A percentile compares a stretch with the other conserved stretches of the same genome.
These are phyloP conservation scores for Ophraella communa DNA, from an alignment of 2,888 invertebrate species.

Conservation along the genomic window DNA sequence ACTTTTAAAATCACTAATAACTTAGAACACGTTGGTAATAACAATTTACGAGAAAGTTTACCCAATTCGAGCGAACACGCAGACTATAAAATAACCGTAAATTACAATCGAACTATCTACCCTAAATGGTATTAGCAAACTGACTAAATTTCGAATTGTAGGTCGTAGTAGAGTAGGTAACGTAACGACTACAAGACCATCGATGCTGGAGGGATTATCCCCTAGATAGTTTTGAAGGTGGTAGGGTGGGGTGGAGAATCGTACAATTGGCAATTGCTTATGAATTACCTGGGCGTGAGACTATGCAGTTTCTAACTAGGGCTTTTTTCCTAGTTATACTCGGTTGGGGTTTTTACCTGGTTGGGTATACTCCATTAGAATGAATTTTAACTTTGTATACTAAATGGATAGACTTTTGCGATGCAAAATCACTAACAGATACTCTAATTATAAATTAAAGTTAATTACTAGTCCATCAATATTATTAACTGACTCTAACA, in stretches of 20 bases:
- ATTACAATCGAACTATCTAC: slow-evolving; percentile 20
- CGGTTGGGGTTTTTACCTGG: slow-evolving; percentile 21
- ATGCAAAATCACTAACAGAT: too few species aligned
- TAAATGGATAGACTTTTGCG: too few species aligned
- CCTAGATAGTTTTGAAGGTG: slow-evolving; percentile 14
- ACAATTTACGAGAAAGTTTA: too few species aligned
- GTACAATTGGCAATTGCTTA: slow-evolving; percentile 38
- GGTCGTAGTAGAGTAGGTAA: too few species aligned
- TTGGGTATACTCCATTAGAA: too few species aligned
- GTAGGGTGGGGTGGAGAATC: slow-evolving; percentile 29
- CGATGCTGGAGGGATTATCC: slow-evolving; percentile 14
- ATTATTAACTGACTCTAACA: too few species aligned
- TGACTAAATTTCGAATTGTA: slow-evolving; percentile 25
- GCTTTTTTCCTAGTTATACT: slow-evolving; percentile 35
- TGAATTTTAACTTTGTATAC: too few species aligned
- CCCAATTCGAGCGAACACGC: too few species aligned
- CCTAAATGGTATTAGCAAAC: slow-evolving; percentile 25
- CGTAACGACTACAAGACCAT: slow-evolving; percentile 8
- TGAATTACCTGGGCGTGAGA: slow-evolving; percentile 50
- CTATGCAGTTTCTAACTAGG: slow-evolving; percentile 49
- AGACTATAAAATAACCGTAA: neutral
- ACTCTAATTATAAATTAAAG: too few species aligned
- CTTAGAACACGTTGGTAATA: too few species aligned
- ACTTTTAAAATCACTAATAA: too few species aligned
- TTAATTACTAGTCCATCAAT: too few species aligned